A percentile compares a stretch with the other conserved stretches of the same genome.
These are phyloP conservation scores for Pegoplata infirma DNA, from an alignment of 2,888 invertebrate genomes.

Conservation along the genomic window DNA sequence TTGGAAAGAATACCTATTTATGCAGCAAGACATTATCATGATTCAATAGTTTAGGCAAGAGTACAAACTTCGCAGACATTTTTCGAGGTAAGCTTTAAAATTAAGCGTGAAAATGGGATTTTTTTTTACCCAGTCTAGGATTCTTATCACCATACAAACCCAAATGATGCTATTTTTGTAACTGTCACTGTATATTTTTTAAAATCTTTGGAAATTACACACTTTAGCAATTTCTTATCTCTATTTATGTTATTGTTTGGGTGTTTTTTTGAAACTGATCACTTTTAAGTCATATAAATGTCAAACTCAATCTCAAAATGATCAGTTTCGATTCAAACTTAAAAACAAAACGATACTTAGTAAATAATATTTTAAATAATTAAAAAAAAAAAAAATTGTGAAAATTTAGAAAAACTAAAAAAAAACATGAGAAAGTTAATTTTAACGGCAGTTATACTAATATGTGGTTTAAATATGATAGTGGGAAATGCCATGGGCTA, in stretches of 20 bases:
- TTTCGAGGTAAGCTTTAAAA: too few relatives aligned
- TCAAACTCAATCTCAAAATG: background rate
- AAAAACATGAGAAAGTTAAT: background rate
- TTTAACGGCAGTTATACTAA: background rate
- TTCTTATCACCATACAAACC: too few relatives aligned
- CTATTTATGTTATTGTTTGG: too few relatives aligned
- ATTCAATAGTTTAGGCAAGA: too few relatives aligned
- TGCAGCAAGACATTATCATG: too few relatives aligned
- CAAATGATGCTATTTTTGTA: too few relatives aligned
- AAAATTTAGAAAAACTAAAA: background rate
- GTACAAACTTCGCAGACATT: too few relatives aligned
- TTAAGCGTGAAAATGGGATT: too few relatives aligned
- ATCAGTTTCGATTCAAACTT: background rate
- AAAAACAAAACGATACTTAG: background rate
- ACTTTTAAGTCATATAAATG: background rate
- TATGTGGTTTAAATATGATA: background rate
- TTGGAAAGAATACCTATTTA: too few relatives aligned
- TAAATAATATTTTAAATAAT: background rate
- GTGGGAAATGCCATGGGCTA: too few relatives aligned
- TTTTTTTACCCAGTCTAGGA: too few relatives aligned
- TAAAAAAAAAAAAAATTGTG: background rate
- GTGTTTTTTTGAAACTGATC: background rate
- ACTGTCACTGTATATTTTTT: too few relatives aligned
- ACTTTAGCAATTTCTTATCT: background rate
- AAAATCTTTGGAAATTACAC: background rate